These are phyloP conservation scores for Aplochiton taeniatus DNA, from an alignment of 2,797 vertebrate species.

Conservation along the genomic window DNA sequence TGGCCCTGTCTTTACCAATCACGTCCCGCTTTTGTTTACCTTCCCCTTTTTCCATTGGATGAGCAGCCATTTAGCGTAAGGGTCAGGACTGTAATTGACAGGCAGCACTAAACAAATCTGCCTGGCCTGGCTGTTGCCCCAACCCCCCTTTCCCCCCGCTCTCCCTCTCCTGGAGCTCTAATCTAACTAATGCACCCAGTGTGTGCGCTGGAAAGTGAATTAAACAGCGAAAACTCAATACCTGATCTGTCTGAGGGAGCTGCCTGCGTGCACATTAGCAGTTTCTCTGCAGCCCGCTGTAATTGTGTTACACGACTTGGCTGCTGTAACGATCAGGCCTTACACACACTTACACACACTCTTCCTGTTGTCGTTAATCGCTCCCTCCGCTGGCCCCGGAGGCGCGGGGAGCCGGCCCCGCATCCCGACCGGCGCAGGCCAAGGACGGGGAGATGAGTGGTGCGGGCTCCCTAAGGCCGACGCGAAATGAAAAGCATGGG, in stretches of 20 bases:
- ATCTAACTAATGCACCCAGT: conserved; percentile 93
- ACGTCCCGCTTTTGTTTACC: conserved; percentile 71
- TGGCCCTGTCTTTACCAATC: conserved; percentile 74
- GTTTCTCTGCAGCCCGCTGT: conserved; percentile 84
- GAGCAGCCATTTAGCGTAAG: conserved; percentile 75
- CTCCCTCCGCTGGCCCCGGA: conserved; percentile 65
- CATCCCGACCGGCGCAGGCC: conserved; percentile 47
- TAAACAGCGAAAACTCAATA: conserved; percentile 95
- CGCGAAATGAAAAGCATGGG: conserved; percentile 53
- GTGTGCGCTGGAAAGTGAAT: conserved; percentile 93
- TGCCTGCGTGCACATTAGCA: conserved; percentile 88
- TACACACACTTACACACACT: conserved; percentile 81
- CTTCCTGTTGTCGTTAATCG: conserved; percentile 87
- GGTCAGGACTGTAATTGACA: conserved; percentile 85
- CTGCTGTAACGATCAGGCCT: conserved; percentile 87
- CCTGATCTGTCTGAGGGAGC: conserved; percentile 88
- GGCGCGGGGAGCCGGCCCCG: conserved; percentile 57
- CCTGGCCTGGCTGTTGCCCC: conserved; percentile 66
- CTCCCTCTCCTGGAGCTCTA: conserved; percentile 67
- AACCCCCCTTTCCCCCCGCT: conserved; percentile 3
- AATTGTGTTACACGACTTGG: conserved; percentile 92
- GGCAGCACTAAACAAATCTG: conserved; percentile 87
- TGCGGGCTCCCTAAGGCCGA: conserved; percentile 43
- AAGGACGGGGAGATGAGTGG: conserved; percentile 61
- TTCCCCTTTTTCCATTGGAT: conserved; percentile 49